Evolutionary conservation across 2,888 invertebrate genomes (phyloP).

Genomic region (Xestia sexstrigata): DNA sequence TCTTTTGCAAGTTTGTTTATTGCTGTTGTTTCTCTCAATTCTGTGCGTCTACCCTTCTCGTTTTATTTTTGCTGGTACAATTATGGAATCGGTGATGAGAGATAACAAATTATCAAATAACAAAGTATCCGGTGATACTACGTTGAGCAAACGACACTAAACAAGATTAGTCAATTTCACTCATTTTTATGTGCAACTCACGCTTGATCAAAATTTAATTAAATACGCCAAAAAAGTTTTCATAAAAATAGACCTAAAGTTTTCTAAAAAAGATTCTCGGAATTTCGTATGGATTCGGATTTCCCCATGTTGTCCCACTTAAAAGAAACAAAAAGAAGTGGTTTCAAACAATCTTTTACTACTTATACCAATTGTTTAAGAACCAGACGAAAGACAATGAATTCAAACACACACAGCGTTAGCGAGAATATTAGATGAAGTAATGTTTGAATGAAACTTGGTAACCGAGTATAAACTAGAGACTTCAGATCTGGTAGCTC

Average conservation of each 20-base stretch:
- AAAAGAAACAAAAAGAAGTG: neutral
- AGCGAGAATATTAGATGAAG: slow-evolving; percentile 52
- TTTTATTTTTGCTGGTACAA: neutral
- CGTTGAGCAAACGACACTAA: too few species aligned
- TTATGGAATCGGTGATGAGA: neutral
- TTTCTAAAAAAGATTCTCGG: neutral
- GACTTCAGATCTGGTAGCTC: slow-evolving; percentile 70
- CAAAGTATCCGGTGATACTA: neutral
- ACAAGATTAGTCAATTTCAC: too few species aligned
- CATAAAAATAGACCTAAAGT: neutral
- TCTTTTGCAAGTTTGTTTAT: neutral
- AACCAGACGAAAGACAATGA: neutral
- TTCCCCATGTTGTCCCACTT: too few species aligned
- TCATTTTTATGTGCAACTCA: too few species aligned
- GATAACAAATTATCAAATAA: neutral
- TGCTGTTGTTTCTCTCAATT: neutral
- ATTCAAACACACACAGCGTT: slow-evolving; percentile 23
- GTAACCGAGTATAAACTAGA: slow-evolving; percentile 74
- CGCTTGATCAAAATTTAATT: too few species aligned
- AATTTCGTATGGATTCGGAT: neutral
- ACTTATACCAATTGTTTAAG: neutral
- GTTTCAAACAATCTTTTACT: neutral
- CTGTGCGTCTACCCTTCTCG: neutral
- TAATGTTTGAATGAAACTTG: slow-evolving; percentile 72
- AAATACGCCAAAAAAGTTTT: neutral